Percentiles rank a stretch among this genome's conserved stretches.
Conservation (phyloP, 53 echinoderm and acorn worm genomes). For the Holothuria scabra region DNA sequence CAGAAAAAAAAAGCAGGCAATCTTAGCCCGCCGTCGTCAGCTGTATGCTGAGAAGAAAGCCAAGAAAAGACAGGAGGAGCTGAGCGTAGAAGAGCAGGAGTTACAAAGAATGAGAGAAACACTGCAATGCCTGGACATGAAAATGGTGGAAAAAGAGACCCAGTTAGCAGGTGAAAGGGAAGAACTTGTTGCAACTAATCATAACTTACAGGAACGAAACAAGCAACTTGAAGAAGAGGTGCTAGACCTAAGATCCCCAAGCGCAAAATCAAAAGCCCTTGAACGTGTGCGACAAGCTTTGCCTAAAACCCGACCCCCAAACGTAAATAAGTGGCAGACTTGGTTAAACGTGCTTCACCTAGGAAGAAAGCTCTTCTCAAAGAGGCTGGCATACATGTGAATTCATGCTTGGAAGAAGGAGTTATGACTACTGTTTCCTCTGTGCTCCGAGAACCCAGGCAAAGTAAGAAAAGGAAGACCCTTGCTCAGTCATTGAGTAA, state of each 20-base stretch:
- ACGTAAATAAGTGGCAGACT: slow-evolving; percentile 16
- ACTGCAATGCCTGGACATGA: not conserved
- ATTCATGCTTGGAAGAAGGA: not conserved
- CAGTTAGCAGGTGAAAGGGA: too few relatives aligned
- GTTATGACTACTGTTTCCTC: not conserved
- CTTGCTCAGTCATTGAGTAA: not conserved
- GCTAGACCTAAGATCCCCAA: slow-evolving; percentile 25
- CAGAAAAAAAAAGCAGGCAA: slow-evolving; percentile 17
- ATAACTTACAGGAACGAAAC: not conserved
- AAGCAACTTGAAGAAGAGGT: slow-evolving; percentile 12
- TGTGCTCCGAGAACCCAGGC: slow-evolving; percentile 22
- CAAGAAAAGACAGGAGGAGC: slow-evolving; percentile 28
- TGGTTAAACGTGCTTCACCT: slow-evolving; percentile 41
- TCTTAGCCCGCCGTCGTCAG: not conserved
- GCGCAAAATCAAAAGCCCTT: slow-evolving; percentile 38
- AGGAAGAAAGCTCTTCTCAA: slow-evolving; percentile 24
- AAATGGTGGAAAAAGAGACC: not conserved
- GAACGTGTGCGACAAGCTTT: slow-evolving; percentile 25
- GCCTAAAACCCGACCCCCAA: slow-evolving; percentile 19
- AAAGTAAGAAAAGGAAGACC: slow-evolving; percentile 31
- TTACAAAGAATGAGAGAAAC: slow-evolving; percentile 11
- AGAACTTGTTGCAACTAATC: too few relatives aligned
- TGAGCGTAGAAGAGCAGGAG: slow-evolving; percentile 15
- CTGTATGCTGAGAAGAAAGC: not conserved
- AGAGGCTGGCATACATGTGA: slow-evolving; percentile 22